Evolutionary conservation across 2,113 vertebrate genomes (phyloP).

Genomic region (Gracilinanus agilis): DNA sequence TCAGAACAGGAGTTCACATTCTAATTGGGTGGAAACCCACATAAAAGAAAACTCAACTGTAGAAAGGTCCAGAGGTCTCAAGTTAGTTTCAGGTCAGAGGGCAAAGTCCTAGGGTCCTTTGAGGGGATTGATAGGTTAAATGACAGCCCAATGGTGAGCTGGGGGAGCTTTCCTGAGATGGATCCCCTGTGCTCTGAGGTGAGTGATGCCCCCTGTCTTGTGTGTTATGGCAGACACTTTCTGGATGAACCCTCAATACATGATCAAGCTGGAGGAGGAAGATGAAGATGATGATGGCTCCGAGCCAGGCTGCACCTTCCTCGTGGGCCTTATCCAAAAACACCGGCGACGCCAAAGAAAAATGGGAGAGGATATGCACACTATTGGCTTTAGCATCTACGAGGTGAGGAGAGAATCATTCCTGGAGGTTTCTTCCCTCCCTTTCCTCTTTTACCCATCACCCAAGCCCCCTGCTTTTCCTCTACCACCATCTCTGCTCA

Average conservation of each 20-base stretch:
- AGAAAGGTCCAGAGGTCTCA: too few relatives aligned
- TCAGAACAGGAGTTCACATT: not conserved
- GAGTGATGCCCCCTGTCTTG: not conserved
- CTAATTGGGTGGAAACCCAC: not conserved
- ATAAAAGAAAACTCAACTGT: not conserved
- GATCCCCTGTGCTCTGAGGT: not conserved
- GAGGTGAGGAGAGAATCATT: slow-evolving; percentile 83
- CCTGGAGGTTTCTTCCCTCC: rapidly evolving
- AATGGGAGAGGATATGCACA: slow-evolving; percentile 96
- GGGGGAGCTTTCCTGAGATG: not conserved
- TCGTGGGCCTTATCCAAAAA: slow-evolving; percentile 97
- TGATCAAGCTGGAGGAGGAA: slow-evolving; percentile 93
- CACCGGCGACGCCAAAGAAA: slow-evolving; percentile 92
- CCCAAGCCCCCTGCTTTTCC: not conserved
- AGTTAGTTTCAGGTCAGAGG: too few relatives aligned
- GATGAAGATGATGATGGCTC: slow-evolving; percentile 92
- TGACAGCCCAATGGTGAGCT: not conserved
- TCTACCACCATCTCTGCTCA: too few relatives aligned
- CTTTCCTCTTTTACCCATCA: not conserved
- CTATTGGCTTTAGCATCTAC: slow-evolving; percentile 96
- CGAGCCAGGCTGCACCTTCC: slow-evolving; percentile 92
- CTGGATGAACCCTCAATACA: slow-evolving; percentile 95
- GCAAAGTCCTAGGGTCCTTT: not conserved
- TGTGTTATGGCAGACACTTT: slow-evolving; percentile 89
- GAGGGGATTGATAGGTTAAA: not conserved